These are phyloP conservation scores for Rhyzopertha dominica DNA, from an alignment of 1,140 invertebrate species.

Conservation along the genomic window DNA sequence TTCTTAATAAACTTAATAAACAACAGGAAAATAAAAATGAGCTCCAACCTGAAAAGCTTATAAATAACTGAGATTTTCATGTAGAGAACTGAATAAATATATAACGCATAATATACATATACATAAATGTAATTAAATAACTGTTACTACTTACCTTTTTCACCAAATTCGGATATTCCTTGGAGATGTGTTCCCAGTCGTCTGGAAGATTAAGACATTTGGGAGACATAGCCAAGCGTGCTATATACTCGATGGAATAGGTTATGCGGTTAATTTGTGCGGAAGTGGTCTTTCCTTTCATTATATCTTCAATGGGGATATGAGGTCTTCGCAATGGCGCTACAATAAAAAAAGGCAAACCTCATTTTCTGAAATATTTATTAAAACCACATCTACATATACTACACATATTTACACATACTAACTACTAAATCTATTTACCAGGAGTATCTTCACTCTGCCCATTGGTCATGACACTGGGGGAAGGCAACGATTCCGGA, in stretches of 20 bases:
- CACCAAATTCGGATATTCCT: slow-evolving; percentile 50
- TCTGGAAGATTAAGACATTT: slow-evolving; percentile 49
- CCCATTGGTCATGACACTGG: slow-evolving; percentile 33
- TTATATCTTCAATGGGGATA: slow-evolving; percentile 35
- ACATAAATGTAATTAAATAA: slow-evolving; percentile 6
- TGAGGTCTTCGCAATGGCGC: slow-evolving; percentile 34
- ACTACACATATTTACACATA: slow-evolving; percentile 7
- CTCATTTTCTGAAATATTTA: background rate
- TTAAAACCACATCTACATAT: slow-evolving; percentile 4
- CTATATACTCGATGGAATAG: slow-evolving; percentile 52
- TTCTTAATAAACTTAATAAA: background rate
- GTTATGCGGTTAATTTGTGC: too few relatives aligned
- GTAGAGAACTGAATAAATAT: background rate
- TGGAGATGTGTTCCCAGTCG: slow-evolving; percentile 52
- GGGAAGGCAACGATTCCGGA: slow-evolving; percentile 35
- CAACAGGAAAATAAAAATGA: background rate
- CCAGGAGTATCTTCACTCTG: slow-evolving; percentile 41
- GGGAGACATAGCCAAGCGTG: slow-evolving; percentile 51
- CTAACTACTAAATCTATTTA: slow-evolving; percentile 12
- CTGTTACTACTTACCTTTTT: slow-evolving; percentile 47
- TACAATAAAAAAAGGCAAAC: slow-evolving; percentile 3
- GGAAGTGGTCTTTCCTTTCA: slow-evolving; percentile 29
- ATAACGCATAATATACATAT: background rate
- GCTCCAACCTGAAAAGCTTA: too few relatives aligned
- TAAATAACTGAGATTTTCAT: too few relatives aligned